Conservation (phyloP, 64 coral and sea anemone species). For the Platygyra sinensis region DNA sequence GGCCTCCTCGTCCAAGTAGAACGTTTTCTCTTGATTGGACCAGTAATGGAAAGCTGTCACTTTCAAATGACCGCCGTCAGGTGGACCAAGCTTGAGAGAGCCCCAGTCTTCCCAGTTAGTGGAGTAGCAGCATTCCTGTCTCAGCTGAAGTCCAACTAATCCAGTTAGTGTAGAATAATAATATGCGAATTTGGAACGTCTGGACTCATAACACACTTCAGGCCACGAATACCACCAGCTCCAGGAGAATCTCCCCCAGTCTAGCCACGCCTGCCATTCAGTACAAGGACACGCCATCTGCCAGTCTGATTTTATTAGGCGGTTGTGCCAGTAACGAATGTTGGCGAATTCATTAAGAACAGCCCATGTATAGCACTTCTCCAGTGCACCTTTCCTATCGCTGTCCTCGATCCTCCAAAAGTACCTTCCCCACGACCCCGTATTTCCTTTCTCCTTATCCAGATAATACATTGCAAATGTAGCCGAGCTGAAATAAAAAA, state of each 20-base stretch:
- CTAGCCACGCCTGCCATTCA: conserved; percentile 31
- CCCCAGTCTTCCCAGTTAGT: neutral
- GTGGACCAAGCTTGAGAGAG: neutral
- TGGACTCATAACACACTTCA: conserved; percentile 24
- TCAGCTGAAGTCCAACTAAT: neutral
- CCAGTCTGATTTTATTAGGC: neutral
- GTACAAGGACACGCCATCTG: conserved; percentile 6
- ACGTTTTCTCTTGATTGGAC: neutral
- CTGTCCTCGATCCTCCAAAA: conserved; percentile 52
- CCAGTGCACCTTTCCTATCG: neutral
- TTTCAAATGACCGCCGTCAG: conserved; percentile 18
- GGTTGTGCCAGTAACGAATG: neutral
- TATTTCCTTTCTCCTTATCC: conserved; percentile 8
- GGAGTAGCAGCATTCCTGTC: conserved; percentile 52
- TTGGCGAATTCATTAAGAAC: neutral
- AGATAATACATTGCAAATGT: neutral
- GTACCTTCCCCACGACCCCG: conserved; percentile 9
- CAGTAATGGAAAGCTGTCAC: neutral
- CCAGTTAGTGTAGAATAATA: neutral
- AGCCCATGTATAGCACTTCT: conserved; percentile 31
- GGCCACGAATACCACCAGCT: conserved; percentile 25
- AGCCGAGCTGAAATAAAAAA: neutral
- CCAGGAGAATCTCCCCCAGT: conserved; percentile 22
- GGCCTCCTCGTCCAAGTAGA: conserved; percentile 23
- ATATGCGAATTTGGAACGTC: neutral